phyloP scores from a whole-genome alignment of 2,888 invertebrate species.

The Spialia ferax region DNA sequence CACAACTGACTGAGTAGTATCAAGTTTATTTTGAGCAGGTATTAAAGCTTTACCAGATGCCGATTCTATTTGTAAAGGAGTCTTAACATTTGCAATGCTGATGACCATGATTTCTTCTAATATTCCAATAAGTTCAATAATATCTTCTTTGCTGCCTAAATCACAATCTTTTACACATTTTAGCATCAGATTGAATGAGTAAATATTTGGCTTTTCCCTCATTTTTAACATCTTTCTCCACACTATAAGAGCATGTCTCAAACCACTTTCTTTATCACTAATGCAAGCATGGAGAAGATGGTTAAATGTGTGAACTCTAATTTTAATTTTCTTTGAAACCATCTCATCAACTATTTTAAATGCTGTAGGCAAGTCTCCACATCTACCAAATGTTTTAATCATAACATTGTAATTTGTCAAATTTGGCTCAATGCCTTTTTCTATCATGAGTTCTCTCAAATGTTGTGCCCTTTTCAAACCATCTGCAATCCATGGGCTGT shows the following conservation, averaged over 20 bases:
- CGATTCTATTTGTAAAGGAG: constrained; percentile 47
- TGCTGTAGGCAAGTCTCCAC: constrained; percentile 92
- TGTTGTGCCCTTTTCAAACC: constrained; percentile 90
- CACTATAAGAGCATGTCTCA: constrained; percentile 93
- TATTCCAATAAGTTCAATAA: constrained; percentile 79
- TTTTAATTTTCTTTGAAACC: constrained; percentile 86
- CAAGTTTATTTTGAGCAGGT: not conserved
- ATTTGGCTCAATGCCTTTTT: constrained; percentile 90
- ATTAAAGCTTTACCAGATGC: not conserved
- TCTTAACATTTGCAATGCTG: constrained; percentile 44
- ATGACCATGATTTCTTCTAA: constrained; percentile 59
- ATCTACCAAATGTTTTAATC: constrained; percentile 96
- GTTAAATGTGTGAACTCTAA: constrained; percentile 90
- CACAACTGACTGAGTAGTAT: not conserved
- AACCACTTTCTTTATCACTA: constrained; percentile 92
- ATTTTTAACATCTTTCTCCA: constrained; percentile 93
- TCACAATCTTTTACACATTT: constrained; percentile 93
- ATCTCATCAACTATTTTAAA: constrained; percentile 95
- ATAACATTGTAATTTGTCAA: constrained; percentile 94
- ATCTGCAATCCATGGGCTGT: constrained; percentile 89
- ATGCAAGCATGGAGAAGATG: constrained; percentile 95
- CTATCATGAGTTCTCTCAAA: constrained; percentile 89
- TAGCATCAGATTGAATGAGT: constrained; percentile 93
- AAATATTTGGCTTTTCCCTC: constrained; percentile 89
- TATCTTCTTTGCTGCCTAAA: constrained; percentile 88